Evolutionary conservation across 1,140 invertebrate genomes (phyloP).

Genomic region (Cyphomyrmex costatus): DNA sequence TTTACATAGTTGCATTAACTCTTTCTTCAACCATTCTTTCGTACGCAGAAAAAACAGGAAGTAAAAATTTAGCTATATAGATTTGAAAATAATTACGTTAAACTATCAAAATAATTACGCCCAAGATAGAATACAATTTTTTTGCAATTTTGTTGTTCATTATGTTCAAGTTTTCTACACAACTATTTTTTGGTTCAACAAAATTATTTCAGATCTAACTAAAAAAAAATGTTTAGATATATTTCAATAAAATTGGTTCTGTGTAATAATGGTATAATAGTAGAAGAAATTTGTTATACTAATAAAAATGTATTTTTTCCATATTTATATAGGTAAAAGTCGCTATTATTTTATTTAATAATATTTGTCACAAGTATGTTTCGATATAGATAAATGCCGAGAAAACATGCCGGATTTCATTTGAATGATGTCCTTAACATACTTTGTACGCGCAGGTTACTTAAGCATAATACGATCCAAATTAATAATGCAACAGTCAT

Average conservation of each 20-base stretch:
- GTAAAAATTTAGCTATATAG: too few species aligned
- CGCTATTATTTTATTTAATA: neutral
- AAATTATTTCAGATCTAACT: too few species aligned
- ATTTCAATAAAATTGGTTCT: too few species aligned
- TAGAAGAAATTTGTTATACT: too few species aligned
- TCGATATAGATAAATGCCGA: slow-evolving; percentile 18
- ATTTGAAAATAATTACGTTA: too few species aligned
- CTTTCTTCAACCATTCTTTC: neutral
- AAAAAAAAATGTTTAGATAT: too few species aligned
- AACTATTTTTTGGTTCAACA: too few species aligned
- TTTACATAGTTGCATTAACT: slow-evolving; percentile 10
- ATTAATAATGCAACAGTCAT: slow-evolving; percentile 58
- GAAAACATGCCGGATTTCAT: slow-evolving; percentile 22
- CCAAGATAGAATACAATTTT: too few species aligned
- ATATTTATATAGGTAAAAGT: neutral
- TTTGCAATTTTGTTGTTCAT: too few species aligned
- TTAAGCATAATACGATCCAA: slow-evolving; percentile 24
- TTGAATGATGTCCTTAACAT: slow-evolving; percentile 46
- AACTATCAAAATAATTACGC: too few species aligned
- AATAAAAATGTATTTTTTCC: neutral
- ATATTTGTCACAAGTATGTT: neutral
- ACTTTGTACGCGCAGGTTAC: slow-evolving; percentile 26
- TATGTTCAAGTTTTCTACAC: too few species aligned
- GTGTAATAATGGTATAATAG: neutral
- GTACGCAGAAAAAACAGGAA: neutral